Evolutionary conservation across 2,113 vertebrate genomes (phyloP).

Genomic region (Grammomys dolichurus): DNA sequence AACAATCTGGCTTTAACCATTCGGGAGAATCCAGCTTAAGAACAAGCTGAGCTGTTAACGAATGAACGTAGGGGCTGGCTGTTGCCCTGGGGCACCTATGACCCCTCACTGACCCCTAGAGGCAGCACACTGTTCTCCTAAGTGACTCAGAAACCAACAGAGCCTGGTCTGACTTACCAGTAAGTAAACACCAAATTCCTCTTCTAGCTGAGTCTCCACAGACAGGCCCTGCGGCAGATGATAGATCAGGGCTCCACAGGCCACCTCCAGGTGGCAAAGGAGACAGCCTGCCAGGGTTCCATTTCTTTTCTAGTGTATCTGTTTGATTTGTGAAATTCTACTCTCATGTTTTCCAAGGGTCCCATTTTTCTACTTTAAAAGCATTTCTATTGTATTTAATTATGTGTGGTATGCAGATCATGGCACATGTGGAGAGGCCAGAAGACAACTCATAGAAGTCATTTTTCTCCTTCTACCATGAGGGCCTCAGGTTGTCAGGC

Average conservation of each 20-base stretch:
- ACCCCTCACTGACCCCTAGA: neutral
- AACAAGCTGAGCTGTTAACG: neutral
- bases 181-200: neutral
- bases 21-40: neutral
- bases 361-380: neutral
- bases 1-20: conserved; percentile 28
- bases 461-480: neutral
- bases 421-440: neutral
- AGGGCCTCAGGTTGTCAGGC: neutral
- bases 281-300: neutral
- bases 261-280: neutral
- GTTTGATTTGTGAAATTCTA: neutral
- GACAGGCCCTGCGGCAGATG: neutral
- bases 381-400: neutral
- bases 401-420: neutral
- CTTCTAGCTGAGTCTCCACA: neutral
- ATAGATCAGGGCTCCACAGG: neutral
- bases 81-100: neutral
- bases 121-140: neutral
- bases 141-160: neutral
- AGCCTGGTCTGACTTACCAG: neutral
- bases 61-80: neutral
- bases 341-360: neutral
- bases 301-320: accelerated
- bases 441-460: neutral